These are phyloP conservation scores for Cephalotes varians DNA, from an alignment of 2,888 invertebrate genomes.

Conservation along the genomic window DNA sequence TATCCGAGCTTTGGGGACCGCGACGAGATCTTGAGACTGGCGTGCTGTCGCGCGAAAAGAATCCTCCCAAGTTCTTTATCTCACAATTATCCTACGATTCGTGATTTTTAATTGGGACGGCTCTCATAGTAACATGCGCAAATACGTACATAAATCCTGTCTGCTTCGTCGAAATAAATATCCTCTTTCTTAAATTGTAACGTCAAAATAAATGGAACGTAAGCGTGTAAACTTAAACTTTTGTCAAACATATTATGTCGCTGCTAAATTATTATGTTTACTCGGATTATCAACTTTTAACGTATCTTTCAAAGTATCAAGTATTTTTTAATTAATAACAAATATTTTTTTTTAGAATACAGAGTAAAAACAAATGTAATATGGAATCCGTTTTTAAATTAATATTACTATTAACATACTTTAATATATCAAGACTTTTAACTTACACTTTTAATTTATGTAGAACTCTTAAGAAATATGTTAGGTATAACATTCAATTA, in stretches of 20 bases:
- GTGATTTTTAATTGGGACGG: constrained; percentile 34
- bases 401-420: too few species aligned
- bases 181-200: neutral
- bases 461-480: too few species aligned
- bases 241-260: neutral
- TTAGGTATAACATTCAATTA: too few species aligned
- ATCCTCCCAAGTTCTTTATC: constrained; percentile 31
- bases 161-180: neutral
- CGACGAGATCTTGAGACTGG: constrained; percentile 14
- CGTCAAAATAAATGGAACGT: constrained; percentile 1
- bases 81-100: constrained; percentile 1
- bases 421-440: too few species aligned
- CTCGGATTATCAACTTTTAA: neutral
- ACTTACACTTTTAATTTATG: too few species aligned
- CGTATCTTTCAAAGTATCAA: neutral
- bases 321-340: neutral
- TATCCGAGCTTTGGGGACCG: constrained; percentile 59
- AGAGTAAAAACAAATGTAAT: too few species aligned
- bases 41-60: constrained; percentile 13
- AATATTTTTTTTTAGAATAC: neutral
- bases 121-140: constrained; percentile 28
- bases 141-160: constrained; percentile 10
- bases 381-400: too few species aligned
- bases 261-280: neutral
- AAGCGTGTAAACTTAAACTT: constrained; percentile 3